A percentile compares a stretch with the other conserved stretches of the same genome.
Evolutionary conservation across 2,797 vertebrate genomes (phyloP).

Genomic region (Pantherophis vulpinus): DNA sequence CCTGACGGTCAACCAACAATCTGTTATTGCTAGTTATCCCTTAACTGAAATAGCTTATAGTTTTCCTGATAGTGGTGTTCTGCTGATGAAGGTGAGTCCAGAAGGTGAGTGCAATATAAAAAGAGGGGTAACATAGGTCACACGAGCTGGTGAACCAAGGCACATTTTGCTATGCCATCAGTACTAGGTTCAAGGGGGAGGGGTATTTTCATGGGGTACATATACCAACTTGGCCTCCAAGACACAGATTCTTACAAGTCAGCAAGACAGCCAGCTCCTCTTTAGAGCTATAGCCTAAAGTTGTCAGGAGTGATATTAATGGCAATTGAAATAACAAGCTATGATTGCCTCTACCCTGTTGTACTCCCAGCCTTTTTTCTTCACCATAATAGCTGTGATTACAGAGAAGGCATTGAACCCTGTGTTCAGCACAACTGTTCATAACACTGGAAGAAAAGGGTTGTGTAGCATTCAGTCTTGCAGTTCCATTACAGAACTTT

Average conservation of each 20-base stretch:
- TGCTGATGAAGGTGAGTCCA: neutral
- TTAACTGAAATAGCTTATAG: neutral
- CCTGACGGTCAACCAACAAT: neutral
- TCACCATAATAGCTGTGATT: neutral
- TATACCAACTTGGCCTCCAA: neutral
- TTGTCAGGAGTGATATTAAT: neutral
- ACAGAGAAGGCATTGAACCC: neutral
- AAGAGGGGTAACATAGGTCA: neutral
- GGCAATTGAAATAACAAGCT: neutral
- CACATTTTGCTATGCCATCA: neutral
- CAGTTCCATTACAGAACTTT: neutral
- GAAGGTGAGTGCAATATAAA: neutral
- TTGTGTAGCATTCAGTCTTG: neutral
- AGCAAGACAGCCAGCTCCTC: neutral
- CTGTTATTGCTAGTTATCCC: neutral
- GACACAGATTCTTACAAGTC: neutral
- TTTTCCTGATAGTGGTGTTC: neutral
- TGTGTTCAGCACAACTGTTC: neutral
- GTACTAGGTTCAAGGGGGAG: neutral
- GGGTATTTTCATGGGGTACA: neutral
- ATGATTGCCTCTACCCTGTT: neutral
- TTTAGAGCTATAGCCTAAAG: neutral
- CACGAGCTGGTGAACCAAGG: neutral
- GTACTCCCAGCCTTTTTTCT: neutral
- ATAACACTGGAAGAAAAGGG: neutral